A percentile compares a stretch with the other conserved stretches of the same genome.
Conservation (phyloP, 2,113 vertebrate species). For the Tragulus kanchil region DNA sequence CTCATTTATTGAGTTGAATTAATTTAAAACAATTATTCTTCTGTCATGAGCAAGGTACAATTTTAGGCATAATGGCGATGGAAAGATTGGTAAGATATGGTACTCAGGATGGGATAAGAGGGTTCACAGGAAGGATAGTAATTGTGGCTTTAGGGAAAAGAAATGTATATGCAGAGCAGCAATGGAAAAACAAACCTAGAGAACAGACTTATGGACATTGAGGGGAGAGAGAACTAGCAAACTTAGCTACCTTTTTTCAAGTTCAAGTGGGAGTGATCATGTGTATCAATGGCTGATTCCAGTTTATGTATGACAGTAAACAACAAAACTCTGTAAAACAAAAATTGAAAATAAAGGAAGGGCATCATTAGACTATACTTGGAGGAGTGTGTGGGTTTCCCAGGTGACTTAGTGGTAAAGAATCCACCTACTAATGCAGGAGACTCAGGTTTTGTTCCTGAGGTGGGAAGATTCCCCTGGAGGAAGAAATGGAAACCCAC, state of each 20-base stretch:
- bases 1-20: background rate
- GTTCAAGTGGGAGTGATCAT: too few relatives aligned
- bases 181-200: too few relatives aligned
- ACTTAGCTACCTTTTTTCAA: too few relatives aligned
- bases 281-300: background rate
- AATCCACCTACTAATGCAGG: background rate
- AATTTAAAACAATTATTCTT: conserved; percentile 33
- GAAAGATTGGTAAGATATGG: background rate
- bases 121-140: background rate
- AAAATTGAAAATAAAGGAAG: background rate
- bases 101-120: background rate
- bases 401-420: background rate
- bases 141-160: background rate
- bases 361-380: background rate
- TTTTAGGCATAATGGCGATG: background rate
- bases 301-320: too few relatives aligned
- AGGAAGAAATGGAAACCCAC: background rate
- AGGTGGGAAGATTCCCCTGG: background rate
- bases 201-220: too few relatives aligned
- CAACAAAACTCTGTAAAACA: too few relatives aligned
- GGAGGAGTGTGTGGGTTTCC: background rate
- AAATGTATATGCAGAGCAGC: too few relatives aligned
- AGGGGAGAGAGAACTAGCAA: too few relatives aligned
- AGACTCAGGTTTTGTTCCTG: background rate
- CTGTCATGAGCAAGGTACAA: background rate